Conservation (phyloP, 1,140 invertebrate genomes). For the Hestina assimilis region DNA sequence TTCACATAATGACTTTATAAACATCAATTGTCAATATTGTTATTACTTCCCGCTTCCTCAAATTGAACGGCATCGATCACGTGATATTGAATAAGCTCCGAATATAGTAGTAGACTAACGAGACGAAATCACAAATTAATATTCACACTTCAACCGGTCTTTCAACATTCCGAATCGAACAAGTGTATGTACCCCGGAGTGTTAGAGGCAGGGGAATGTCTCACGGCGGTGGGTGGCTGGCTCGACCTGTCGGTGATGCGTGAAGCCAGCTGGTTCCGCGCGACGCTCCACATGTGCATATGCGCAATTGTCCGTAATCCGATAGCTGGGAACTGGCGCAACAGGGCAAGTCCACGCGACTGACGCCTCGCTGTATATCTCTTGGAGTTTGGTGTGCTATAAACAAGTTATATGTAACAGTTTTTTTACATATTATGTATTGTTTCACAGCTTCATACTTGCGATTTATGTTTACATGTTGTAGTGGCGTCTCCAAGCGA, state of each 20-base stretch:
- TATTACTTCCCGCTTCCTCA: not conserved
- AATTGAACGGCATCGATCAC: too few species aligned
- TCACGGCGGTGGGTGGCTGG: not conserved
- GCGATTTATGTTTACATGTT: too few species aligned
- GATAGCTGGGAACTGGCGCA: slow-evolving; percentile 23
- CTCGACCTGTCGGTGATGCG: slow-evolving; percentile 6
- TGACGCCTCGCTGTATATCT: not conserved
- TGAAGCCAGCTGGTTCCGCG: slow-evolving; percentile 15
- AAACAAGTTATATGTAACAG: too few species aligned
- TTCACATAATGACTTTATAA: too few species aligned
- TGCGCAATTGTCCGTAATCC: slow-evolving; percentile 14
- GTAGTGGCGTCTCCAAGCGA: too few species aligned
- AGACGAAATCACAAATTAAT: not conserved
- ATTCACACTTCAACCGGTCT: not conserved
- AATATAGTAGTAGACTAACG: not conserved
- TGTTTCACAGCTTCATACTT: too few species aligned
- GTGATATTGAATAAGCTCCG: too few species aligned
- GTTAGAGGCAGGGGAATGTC: not conserved
- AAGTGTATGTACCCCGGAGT: not conserved
- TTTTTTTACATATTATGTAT: too few species aligned
- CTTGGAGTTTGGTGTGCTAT: not conserved
- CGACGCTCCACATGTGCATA: slow-evolving; percentile 15
- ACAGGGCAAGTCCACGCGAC: slow-evolving; percentile 5
- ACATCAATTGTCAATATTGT: too few species aligned
- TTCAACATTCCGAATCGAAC: not conserved